Percentiles rank a stretch among this genome's conserved stretches.
Conservation (phyloP, 2,888 invertebrate genomes). For the Dinocampus coccinellae region DNA sequence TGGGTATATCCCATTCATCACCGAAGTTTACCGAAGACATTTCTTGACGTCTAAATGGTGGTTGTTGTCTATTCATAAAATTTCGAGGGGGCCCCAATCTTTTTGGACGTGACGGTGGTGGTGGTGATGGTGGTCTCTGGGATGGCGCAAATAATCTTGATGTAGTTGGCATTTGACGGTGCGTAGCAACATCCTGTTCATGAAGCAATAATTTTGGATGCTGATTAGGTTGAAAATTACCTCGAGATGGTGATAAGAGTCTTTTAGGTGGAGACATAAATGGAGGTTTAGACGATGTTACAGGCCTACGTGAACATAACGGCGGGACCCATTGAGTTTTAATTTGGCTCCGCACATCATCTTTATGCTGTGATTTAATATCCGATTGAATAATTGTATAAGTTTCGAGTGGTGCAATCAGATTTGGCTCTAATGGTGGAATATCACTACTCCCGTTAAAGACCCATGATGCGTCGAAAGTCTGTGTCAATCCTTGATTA, state of each 20-base stretch:
- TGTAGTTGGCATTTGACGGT: slow-evolving; percentile 22
- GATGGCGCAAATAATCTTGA: slow-evolving; percentile 38
- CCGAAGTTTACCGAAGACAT: slow-evolving; percentile 42
- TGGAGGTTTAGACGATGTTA: slow-evolving; percentile 31
- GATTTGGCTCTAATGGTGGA: slow-evolving; percentile 48
- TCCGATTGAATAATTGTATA: slow-evolving; percentile 24
- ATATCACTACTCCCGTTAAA: slow-evolving; percentile 24
- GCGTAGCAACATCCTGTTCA: background rate
- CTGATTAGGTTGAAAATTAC: slow-evolving; percentile 30
- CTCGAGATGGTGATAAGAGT: slow-evolving; percentile 38
- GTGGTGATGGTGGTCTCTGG: slow-evolving; percentile 45
- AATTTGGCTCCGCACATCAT: slow-evolving; percentile 44
- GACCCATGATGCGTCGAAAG: slow-evolving; percentile 23
- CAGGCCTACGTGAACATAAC: slow-evolving; percentile 37
- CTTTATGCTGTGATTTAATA: slow-evolving; percentile 42
- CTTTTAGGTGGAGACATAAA: slow-evolving; percentile 33
- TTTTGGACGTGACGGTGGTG: slow-evolving; percentile 38
- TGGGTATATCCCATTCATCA: slow-evolving; percentile 66
- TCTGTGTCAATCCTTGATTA: slow-evolving; percentile 50
- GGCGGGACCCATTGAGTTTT: slow-evolving; percentile 8
- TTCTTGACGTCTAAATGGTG: background rate
- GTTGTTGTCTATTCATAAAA: background rate
- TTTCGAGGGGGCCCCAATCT: slow-evolving; percentile 7
- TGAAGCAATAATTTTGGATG: slow-evolving; percentile 32
- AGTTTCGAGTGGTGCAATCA: slow-evolving; percentile 40